These are phyloP conservation scores for Micronycteris hirsuta DNA, from an alignment of 2,113 vertebrate genomes.

Conservation along the genomic window DNA sequence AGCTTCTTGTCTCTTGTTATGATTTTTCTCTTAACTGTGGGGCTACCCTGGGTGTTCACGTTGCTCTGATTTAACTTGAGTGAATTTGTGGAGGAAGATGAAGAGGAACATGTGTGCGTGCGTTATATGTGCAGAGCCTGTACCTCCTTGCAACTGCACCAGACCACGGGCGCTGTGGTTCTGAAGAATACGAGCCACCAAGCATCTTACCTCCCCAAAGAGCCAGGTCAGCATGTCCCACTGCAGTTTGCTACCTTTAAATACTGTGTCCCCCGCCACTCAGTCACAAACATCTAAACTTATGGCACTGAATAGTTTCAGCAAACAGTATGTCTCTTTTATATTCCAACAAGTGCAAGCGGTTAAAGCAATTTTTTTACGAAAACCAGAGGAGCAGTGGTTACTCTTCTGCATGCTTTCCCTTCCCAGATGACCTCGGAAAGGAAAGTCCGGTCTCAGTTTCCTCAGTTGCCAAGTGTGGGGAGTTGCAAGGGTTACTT, in stretches of 20 bases:
- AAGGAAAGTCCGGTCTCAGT: background rate
- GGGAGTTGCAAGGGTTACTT: background rate
- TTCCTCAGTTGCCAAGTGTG: background rate
- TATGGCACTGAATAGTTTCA: background rate
- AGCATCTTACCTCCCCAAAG: background rate
- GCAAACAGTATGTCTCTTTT: background rate
- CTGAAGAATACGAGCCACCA: background rate
- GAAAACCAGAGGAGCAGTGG: background rate
- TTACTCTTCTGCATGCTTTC: background rate
- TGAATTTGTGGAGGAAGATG: background rate
- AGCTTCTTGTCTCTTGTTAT: background rate
- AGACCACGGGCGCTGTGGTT: background rate
- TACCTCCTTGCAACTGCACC: background rate
- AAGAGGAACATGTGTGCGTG: accelerated
- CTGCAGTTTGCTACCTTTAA: background rate
- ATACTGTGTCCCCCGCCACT: background rate
- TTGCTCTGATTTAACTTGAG: background rate
- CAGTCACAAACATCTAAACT: background rate
- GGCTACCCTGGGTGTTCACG: background rate
- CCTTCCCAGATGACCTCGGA: background rate
- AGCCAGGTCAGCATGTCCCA: background rate
- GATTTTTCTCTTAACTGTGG: background rate
- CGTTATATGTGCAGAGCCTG: no score
- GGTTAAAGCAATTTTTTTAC: background rate
- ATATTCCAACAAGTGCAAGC: background rate